Conservation (phyloP, 2,113 vertebrate species). For the Myotis yumanensis region DNA sequence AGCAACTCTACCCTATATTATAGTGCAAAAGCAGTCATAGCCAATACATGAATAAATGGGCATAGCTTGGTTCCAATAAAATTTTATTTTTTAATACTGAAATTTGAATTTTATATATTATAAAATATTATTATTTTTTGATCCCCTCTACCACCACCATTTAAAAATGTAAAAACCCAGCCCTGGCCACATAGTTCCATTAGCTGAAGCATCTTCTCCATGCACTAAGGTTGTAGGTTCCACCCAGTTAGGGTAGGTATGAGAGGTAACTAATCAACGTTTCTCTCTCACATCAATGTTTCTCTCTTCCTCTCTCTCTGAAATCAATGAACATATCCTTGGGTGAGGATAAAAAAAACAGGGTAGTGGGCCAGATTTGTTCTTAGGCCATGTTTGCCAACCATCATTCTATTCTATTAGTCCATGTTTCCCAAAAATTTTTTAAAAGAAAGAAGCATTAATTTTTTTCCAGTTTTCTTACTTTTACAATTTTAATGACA, state of each 20-base stretch:
- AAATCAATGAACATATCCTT: too few species aligned
- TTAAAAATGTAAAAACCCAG: background rate
- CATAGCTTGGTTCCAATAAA: background rate
- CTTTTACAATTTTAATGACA: background rate
- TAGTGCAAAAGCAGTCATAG: background rate
- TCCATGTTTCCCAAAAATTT: background rate
- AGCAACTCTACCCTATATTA: background rate
- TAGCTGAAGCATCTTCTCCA: too few species aligned
- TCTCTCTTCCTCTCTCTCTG: too few species aligned
- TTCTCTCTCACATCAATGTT: too few species aligned
- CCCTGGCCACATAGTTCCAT: too few species aligned
- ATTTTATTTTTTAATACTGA: background rate
- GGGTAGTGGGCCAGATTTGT: background rate
- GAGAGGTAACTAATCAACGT: too few species aligned
- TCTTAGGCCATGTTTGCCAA: background rate
- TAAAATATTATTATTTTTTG: background rate
- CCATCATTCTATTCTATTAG: background rate
- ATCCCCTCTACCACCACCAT: background rate
- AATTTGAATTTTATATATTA: conserved; percentile 30
- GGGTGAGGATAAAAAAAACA: background rate
- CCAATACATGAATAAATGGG: background rate
- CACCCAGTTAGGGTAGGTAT: too few species aligned
- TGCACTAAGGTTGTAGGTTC: too few species aligned
- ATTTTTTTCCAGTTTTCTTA: background rate
- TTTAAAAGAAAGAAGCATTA: background rate